Evolutionary conservation across 2,888 invertebrate genomes (phyloP), one percentile per base, ranked within the genome.

Genomic region (Didymodactylos carnosus): DNA sequence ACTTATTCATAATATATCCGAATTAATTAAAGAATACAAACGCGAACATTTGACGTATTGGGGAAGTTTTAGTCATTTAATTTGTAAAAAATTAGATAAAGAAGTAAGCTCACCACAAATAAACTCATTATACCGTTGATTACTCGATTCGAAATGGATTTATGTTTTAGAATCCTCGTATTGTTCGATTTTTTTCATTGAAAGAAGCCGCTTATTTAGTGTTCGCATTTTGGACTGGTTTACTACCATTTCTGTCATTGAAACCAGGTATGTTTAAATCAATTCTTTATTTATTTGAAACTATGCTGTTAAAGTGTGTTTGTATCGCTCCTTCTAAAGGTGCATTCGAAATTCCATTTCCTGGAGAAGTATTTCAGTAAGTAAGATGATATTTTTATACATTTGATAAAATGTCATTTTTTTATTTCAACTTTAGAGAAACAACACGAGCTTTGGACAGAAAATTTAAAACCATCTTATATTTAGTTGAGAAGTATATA

Each of bases 201-300:
- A 83, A 82, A 77, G 82, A 86, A 76, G 87, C 87, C 6, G 76
- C 86, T 23, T 78, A 84, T 13, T 80, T 88, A 53, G 78, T 87
- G 49, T 71, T 87, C 71, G 81, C 86, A 39, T 86, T 86, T 80
- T 87, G 88, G 79, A 85, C 87, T 72, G 88, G 88, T 70, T 82
- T 88, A 69, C 83, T 88, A 77, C 88, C 88, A 74, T 88, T 88
- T 81, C 80, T 88, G 75, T 87, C 87, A 75, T 78, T 88, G 41
- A 86, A 85, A 71, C n/a, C 62, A 29, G 53, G 53, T 53, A 35
- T 10, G n/a, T n/a, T n/a, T n/a, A n/a, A n/a, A n/a, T n/a, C n/a
- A n/a, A n/a, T n/a, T n/a, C n/a, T n/a, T n/a, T n/a, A n/a, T n/a
- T 5, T 84, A 85, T 62, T 84, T 87, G 76, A 83, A 86, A 77